Evolutionary conservation across 2,888 invertebrate species (phyloP).

Genomic region (Synanthedon andrenaeformis): DNA sequence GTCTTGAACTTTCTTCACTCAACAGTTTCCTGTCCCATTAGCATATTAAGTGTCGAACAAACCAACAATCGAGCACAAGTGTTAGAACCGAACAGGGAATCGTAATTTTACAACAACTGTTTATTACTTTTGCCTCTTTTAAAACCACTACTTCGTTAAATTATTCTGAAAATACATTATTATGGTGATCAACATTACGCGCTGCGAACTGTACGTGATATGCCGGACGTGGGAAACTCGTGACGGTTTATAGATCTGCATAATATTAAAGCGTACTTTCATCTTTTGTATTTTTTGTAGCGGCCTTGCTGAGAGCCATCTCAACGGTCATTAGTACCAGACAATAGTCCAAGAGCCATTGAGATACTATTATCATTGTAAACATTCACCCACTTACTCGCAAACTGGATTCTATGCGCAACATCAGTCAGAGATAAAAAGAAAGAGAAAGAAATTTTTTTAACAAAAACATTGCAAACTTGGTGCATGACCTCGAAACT

Average conservation of each 20-base stretch:
- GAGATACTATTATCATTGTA: no score
- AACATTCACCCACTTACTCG: no score
- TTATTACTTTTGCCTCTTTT: no score
- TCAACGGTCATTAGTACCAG: neutral
- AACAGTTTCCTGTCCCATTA: no score
- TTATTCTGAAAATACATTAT: neutral
- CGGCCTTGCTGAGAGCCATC: constrained; percentile 9
- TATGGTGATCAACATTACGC: neutral
- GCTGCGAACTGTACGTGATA: neutral
- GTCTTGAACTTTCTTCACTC: no score
- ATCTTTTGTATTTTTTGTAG: constrained; percentile 18
- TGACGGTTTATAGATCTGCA: constrained; percentile 2
- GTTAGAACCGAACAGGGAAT: no score
- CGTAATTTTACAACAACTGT: no score
- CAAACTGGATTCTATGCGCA: no score
- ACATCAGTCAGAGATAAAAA: neutral
- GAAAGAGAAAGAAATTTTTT: neutral
- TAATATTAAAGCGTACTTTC: constrained; percentile 17
- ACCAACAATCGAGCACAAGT: no score
- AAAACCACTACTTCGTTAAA: no score
- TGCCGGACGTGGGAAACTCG: constrained; percentile 7
- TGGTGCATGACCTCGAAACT: constrained; percentile 1
- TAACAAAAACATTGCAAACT: neutral
- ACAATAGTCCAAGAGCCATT: no score
- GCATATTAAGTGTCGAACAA: no score